Evolutionary conservation across 2,888 invertebrate genomes (phyloP).

Genomic region (Megaustenia siamemsis): DNA sequence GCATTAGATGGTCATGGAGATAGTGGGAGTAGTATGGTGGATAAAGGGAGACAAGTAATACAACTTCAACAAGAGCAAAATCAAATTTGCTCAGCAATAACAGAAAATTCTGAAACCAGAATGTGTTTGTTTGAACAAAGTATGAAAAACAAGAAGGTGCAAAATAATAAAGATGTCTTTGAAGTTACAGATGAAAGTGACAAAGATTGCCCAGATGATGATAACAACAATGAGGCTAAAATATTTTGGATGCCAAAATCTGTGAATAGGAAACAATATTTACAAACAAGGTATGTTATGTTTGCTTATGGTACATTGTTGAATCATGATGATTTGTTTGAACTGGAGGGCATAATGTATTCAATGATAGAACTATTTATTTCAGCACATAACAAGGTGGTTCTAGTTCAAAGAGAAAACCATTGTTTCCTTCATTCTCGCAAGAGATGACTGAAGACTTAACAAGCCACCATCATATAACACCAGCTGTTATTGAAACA

Average conservation of each 20-base stretch:
- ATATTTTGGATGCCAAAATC: conserved; percentile 24
- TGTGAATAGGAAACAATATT: neutral
- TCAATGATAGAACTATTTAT: too few relatives aligned
- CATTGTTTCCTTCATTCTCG: too few relatives aligned
- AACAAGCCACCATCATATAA: too few relatives aligned
- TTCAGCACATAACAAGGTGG: too few relatives aligned
- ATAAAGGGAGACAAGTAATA: neutral
- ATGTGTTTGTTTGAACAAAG: conserved; percentile 20
- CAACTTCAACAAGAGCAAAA: neutral
- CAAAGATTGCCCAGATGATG: conserved; percentile 10
- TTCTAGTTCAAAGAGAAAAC: too few relatives aligned
- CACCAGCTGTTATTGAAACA: too few relatives aligned
- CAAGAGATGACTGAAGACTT: too few relatives aligned
- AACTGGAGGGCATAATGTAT: too few relatives aligned
- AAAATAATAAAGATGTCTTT: conserved; percentile 37
- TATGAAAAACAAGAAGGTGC: neutral
- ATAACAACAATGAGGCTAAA: neutral
- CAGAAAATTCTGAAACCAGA: neutral
- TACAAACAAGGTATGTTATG: conserved; percentile 1
- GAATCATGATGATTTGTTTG: too few relatives aligned
- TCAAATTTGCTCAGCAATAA: neutral
- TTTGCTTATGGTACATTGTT: neutral
- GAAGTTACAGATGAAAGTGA: conserved; percentile 30
- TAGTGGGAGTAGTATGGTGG: too few relatives aligned
- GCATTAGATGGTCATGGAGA: neutral